phyloP scores from a whole-genome alignment of 2,113 vertebrate species.

The Circaetus cinerascens region DNA sequence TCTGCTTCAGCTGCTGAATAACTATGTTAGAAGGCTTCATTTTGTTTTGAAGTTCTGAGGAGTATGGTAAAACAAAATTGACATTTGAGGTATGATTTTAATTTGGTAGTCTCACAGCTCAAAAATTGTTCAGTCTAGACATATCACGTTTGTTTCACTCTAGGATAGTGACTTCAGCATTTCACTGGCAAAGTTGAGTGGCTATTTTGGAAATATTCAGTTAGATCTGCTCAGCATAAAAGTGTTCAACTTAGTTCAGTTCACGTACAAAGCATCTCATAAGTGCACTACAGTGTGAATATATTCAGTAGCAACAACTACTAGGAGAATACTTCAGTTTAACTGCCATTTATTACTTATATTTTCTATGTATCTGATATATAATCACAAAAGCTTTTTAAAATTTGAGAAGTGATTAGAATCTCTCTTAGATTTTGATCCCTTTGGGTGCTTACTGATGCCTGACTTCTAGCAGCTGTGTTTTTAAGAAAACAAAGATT shows the following conservation, averaged over 20 bases:
- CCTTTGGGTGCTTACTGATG: not conserved
- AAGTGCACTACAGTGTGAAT: not conserved
- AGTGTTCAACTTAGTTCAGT: not conserved
- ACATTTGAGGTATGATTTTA: not conserved
- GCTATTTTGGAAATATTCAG: not conserved
- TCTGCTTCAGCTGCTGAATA: not conserved
- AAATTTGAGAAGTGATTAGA: not conserved
- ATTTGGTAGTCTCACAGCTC: not conserved
- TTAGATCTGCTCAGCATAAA: not conserved
- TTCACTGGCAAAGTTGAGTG: not conserved
- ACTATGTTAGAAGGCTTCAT: not conserved
- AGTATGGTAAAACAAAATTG: not conserved
- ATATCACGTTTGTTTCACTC: not conserved
- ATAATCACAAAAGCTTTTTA: not conserved
- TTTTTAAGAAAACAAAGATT: not conserved
- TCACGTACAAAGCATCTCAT: not conserved
- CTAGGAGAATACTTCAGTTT: not conserved
- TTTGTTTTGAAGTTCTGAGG: not conserved
- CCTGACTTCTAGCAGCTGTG: not conserved
- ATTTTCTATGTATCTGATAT: not conserved
- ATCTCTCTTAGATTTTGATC: not conserved
- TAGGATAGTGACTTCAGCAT: not conserved
- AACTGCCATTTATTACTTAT: not conserved
- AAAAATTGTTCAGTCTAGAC: not conserved
- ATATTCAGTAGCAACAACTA: not conserved